These are phyloP conservation scores for Poicephalus meyeri DNA, from an alignment of 2,113 vertebrate species.

Conservation along the genomic window DNA sequence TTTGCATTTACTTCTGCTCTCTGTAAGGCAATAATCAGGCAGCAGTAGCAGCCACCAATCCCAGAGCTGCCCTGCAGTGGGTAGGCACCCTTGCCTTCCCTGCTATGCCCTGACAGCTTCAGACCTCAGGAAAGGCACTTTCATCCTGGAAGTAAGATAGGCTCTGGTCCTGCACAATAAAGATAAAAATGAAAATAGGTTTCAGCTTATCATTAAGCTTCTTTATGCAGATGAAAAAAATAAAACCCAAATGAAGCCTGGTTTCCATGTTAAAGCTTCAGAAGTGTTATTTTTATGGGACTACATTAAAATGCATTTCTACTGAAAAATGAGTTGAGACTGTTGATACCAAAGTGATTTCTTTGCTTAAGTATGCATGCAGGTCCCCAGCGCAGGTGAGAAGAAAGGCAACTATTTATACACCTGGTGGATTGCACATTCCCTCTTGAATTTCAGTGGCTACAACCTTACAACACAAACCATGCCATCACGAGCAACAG, in stretches of 20 bases:
- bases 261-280: neutral
- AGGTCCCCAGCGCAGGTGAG: neutral
- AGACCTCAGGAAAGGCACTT: neutral
- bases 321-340: neutral
- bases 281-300: neutral
- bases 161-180: neutral
- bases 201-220: neutral
- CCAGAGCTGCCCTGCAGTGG: neutral
- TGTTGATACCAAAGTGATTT: neutral
- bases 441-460: neutral
- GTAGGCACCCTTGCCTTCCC: neutral
- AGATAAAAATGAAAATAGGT: neutral
- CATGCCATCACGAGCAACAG: neutral
- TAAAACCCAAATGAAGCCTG: neutral
- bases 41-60: accelerated
- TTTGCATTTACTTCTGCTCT: neutral
- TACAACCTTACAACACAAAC: neutral
- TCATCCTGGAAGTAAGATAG: accelerated
- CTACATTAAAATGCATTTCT: neutral
- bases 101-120: neutral
- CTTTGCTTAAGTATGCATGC: neutral
- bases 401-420: neutral
- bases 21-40: accelerated
- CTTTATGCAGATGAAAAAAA: neutral
- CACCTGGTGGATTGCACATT: neutral